Percentiles rank a stretch among this genome's conserved stretches.
Conservation (phyloP, 2,888 invertebrate genomes). For the Volucella inflata region DNA sequence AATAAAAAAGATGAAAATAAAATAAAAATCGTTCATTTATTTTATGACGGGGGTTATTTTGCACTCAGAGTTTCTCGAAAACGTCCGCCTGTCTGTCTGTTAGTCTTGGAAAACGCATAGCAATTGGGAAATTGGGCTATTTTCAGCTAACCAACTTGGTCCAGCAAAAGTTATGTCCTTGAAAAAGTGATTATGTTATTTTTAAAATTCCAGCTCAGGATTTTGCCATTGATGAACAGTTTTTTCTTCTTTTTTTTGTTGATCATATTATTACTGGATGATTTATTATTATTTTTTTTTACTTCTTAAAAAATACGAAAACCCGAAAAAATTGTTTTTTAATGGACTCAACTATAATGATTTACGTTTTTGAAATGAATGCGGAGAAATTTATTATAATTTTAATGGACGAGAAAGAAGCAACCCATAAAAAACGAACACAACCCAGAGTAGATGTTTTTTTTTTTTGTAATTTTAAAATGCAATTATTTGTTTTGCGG, state of each 20-base stretch:
- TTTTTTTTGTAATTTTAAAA: neutral
- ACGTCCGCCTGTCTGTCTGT: slow-evolving; percentile 38
- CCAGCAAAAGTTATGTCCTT: slow-evolving; percentile 49
- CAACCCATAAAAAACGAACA: slow-evolving; percentile 9
- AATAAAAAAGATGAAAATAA: neutral
- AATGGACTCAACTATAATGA: slow-evolving; percentile 32
- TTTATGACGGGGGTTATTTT: slow-evolving; percentile 32
- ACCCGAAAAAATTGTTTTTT: slow-evolving; percentile 14
- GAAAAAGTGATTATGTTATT: slow-evolving; percentile 25
- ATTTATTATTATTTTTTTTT: no score
- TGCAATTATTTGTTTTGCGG: no score
- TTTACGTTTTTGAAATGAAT: slow-evolving; percentile 11
- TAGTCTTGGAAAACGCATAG: neutral
- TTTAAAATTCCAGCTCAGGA: slow-evolving; percentile 21
- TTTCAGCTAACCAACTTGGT: slow-evolving; percentile 25
- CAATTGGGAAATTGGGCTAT: slow-evolving; percentile 24
- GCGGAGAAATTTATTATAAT: slow-evolving; percentile 6
- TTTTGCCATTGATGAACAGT: slow-evolving; percentile 35
- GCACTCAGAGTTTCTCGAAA: slow-evolving; percentile 10
- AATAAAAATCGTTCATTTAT: slow-evolving; percentile 1
- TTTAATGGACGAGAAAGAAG: neutral
- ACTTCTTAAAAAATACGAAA: neutral
- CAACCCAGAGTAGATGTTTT: neutral
- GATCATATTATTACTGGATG: slow-evolving; percentile 29
- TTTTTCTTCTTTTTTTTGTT: slow-evolving; percentile 30